phyloP scores from a whole-genome alignment of 2,113 vertebrate genomes.

The Pungitius pungitius region DNA sequence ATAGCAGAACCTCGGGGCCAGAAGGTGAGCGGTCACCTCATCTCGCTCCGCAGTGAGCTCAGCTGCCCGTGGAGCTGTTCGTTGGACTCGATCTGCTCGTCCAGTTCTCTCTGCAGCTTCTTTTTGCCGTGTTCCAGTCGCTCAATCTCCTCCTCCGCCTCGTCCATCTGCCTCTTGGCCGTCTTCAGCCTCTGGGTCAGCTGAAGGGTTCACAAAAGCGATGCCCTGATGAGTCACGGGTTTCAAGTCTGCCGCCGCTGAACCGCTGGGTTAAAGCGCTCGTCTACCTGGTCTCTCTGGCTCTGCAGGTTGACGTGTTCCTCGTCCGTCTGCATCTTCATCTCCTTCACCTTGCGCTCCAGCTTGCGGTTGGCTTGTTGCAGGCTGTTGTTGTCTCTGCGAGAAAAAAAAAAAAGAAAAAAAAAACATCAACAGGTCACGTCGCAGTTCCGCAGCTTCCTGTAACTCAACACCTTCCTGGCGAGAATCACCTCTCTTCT shows the following conservation, averaged over 20 bases:
- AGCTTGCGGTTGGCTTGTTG: conserved; percentile 91
- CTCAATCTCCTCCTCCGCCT: conserved; percentile 97
- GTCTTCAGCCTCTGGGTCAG: conserved; percentile 92
- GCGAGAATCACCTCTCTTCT: conserved; percentile 88
- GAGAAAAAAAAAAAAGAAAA: conserved; percentile 28
- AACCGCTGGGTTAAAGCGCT: background rate
- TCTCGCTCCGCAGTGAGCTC: conserved; percentile 82
- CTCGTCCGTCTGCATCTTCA: conserved; percentile 92
- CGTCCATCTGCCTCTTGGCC: conserved; percentile 94
- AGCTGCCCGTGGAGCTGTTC: conserved; percentile 90
- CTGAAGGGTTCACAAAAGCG: conserved; percentile 72
- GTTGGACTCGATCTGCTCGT: conserved; percentile 91
- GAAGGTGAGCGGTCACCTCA: conserved; percentile 80
- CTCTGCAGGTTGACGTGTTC: conserved; percentile 88
- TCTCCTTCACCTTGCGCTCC: conserved; percentile 94
- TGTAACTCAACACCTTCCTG: conserved; percentile 58
- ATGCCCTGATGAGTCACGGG: conserved; percentile 12
- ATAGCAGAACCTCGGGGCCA: background rate
- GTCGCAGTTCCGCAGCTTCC: conserved; percentile 18
- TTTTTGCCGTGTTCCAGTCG: conserved; percentile 90
- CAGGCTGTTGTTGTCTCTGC: conserved; percentile 89
- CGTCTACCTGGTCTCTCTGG: conserved; percentile 90
- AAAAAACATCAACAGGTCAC: conserved; percentile 37
- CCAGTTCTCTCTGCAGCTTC: conserved; percentile 94
- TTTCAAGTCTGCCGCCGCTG: background rate